Percentiles rank a stretch among this genome's conserved stretches.
These are phyloP conservation scores for Ctenopoma kingsleyae DNA, from an alignment of 2,797 vertebrate species.

Conservation along the genomic window DNA sequence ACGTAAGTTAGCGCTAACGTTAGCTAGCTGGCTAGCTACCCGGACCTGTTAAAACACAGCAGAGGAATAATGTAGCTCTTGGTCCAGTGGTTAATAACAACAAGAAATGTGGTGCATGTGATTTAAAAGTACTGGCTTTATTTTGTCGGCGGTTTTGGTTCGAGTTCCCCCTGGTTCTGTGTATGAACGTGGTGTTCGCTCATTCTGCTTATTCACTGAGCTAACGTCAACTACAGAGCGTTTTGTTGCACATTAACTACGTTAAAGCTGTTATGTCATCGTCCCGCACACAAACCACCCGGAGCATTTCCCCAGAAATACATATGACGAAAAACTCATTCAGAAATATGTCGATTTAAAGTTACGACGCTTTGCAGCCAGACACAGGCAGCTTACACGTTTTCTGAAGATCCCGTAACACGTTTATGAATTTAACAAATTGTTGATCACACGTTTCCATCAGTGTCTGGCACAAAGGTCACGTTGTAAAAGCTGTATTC, in stretches of 20 bases:
- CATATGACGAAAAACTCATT: neutral
- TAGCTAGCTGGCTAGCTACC: neutral
- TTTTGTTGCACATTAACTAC: neutral
- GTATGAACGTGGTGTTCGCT: constrained; percentile 16
- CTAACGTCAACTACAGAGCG: neutral
- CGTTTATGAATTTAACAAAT: no score
- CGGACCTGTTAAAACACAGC: neutral
- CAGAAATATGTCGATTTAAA: neutral
- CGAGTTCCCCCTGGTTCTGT: fast-evolving
- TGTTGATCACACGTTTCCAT: no score
- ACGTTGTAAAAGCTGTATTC: no score
- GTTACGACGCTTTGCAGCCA: neutral
- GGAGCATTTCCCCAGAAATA: no score
- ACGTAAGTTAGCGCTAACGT: neutral
- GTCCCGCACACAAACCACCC: neutral
- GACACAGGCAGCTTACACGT: no score
- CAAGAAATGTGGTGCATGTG: fast-evolving
- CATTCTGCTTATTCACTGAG: constrained; percentile 17
- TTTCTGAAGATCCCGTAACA: no score
- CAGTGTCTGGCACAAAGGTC: no score
- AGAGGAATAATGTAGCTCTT: fast-evolving
- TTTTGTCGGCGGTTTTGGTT: neutral
- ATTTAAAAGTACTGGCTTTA: fast-evolving
- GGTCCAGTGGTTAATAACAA: fast-evolving
- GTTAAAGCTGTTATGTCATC: fast-evolving